These are phyloP conservation scores for Dryocosmus kuriphilus DNA, from an alignment of 2,888 invertebrate species.

Conservation along the genomic window DNA sequence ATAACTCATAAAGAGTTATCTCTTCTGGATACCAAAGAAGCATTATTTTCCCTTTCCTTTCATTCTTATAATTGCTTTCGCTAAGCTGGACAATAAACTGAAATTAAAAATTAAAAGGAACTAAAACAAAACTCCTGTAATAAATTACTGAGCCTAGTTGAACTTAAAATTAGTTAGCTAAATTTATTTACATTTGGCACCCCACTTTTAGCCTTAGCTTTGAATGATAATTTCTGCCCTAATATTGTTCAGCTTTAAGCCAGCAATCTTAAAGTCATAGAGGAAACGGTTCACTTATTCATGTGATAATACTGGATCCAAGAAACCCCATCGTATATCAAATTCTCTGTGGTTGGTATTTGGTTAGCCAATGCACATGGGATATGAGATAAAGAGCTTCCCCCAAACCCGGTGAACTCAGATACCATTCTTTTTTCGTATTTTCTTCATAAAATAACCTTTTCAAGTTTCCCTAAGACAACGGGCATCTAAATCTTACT, in stretches of 20 bases:
- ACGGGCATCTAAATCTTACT: background rate
- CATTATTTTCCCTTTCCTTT: background rate
- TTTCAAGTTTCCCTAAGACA: background rate
- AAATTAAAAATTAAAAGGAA: too few species aligned
- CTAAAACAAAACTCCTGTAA: too few species aligned
- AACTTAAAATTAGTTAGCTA: too few species aligned
- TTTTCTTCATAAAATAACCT: background rate
- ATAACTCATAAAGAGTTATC: background rate
- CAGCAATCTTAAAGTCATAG: background rate
- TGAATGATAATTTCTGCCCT: background rate
- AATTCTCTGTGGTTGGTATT: slow-evolving; percentile 14
- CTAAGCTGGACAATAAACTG: too few species aligned
- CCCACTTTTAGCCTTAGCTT: too few species aligned
- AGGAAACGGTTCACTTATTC: background rate
- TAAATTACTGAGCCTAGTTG: too few species aligned
- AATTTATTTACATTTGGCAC: too few species aligned
- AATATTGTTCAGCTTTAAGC: background rate
- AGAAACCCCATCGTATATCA: slow-evolving; percentile 20
- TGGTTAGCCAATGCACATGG: slow-evolving; percentile 31
- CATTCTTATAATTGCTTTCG: too few species aligned
- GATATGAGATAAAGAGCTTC: slow-evolving; percentile 22
- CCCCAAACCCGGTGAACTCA: background rate
- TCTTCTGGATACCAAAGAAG: background rate
- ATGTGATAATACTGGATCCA: background rate
- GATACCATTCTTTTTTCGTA: background rate